Percentiles rank a stretch among this genome's conserved stretches.
phyloP scores from a whole-genome alignment of 2,888 invertebrate species.

The Athripsodes cinereus region DNA sequence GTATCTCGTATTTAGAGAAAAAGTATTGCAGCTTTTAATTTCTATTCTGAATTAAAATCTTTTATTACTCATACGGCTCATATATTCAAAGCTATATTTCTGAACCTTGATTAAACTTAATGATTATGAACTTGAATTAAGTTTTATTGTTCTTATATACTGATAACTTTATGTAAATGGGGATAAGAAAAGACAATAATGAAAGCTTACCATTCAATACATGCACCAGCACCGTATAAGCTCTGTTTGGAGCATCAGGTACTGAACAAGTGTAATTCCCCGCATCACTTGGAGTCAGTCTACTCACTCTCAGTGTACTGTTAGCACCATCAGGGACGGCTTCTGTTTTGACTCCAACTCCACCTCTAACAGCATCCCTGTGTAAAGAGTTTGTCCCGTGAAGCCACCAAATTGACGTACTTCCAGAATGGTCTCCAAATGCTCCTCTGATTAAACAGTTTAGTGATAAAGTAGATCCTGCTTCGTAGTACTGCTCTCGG shows the following conservation, averaged over 20 bases:
- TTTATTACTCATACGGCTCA: no score
- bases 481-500: constrained; percentile 49
- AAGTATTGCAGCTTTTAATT: no score
- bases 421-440: constrained; percentile 36
- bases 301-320: constrained; percentile 45
- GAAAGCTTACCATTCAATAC: constrained; percentile 46
- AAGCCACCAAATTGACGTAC: constrained; percentile 49
- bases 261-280: constrained; percentile 49
- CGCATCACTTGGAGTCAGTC: constrained; percentile 41
- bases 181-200: no score
- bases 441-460: constrained; percentile 42
- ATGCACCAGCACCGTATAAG: constrained; percentile 46
- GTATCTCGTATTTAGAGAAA: no score
- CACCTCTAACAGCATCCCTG: constrained; percentile 47
- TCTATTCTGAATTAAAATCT: no score
- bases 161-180: no score
- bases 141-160: no score
- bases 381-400: constrained; percentile 46
- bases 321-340: constrained; percentile 37
- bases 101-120: no score
- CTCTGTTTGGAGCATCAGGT: constrained; percentile 40
- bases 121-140: no score
- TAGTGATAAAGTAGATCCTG: constrained; percentile 50
- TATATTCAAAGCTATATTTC: no score
- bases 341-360: constrained; percentile 38